Base-by-base conservation (phyloP, 2,113 vertebrate genomes). In the Camelus dromedarius region DNA sequence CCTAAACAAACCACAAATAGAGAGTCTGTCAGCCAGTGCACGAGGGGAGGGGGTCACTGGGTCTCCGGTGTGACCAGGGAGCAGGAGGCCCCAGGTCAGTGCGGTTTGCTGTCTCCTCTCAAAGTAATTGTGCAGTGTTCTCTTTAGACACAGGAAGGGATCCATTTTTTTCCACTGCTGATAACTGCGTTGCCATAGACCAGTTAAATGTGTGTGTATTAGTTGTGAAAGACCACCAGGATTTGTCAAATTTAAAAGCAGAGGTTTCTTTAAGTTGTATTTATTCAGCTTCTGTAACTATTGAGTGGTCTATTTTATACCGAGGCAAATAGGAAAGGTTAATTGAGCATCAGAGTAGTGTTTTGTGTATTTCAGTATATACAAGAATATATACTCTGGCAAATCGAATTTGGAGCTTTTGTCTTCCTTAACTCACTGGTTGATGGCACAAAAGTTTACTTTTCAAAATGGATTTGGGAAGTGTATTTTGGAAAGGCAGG, bases 321-420 rank as follows among this genome's bases (percentile, higher is more conserved):
- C 70, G 52, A 54, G 58, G 6, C 64, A 95, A 60, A 83, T 20
- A 67, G 30, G 48, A 76, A 86, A 52, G 30, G 10, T 38, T 24
- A 50, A 35, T 3, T 58, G 69, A 46, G 70, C 54, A 48, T 19
- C 19, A 46, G 64, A 88, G 42, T 67, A 52, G 22, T 35, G 9
- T 83, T 87, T 95, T 89, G n/a, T 56, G 3, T 92, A n/a, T 79
- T 83, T 94, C 84, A 92, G 26, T 73, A 2, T 13, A 48, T 35
- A 11, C 11, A 42, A 72, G 11, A 80, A 46, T 56, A 24, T 38
- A 30, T 72, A 62, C 46, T 73, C 73, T 92, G 82, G 77, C 60
- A 93, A 46, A 54, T 8, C 66, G 32, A 72, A 32, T 96, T 60
- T 72, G 42, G 91, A 85, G n/a, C 26, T 62, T 96, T 92, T 83